phyloP scores from a whole-genome alignment of 2,888 invertebrate genomes.

The Tricholauxania praeusta region DNA sequence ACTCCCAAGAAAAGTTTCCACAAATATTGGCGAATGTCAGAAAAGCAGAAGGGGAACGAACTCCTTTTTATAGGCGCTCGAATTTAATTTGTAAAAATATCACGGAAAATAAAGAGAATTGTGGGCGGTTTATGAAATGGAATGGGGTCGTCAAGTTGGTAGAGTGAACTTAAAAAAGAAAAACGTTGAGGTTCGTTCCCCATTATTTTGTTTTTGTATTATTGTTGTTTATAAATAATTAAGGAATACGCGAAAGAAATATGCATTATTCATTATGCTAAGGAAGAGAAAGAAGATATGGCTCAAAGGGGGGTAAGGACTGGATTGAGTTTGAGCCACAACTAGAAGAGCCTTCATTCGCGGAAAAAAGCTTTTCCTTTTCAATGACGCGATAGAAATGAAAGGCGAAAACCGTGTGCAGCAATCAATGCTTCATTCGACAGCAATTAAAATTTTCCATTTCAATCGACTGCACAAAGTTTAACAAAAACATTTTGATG shows the following conservation, averaged over 20 bases:
- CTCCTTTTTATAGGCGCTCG: slow-evolving; percentile 22
- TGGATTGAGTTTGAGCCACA: neutral
- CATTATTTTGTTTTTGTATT: neutral
- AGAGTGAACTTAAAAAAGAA: neutral
- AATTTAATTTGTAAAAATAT: slow-evolving; percentile 24
- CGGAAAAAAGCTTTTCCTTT: neutral
- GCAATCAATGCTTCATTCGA: slow-evolving; percentile 26
- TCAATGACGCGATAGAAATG: neutral
- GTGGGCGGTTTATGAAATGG: neutral
- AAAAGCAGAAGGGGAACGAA: neutral
- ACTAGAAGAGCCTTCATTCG: neutral
- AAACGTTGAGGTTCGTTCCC: neutral
- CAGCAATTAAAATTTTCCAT: slow-evolving; percentile 65
- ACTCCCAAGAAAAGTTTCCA: slow-evolving; percentile 8
- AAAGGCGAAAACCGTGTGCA: neutral
- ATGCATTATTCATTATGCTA: slow-evolving; percentile 28
- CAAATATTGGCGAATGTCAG: slow-evolving; percentile 21
- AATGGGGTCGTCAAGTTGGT: neutral
- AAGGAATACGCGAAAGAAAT: slow-evolving; percentile 17
- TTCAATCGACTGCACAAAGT: slow-evolving; percentile 61
- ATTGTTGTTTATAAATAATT: slow-evolving; percentile 32
- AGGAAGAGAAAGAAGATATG: neutral
- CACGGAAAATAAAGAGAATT: slow-evolving; percentile 2
- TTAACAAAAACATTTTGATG: slow-evolving; percentile 22
- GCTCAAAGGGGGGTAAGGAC: neutral